phyloP scores from a whole-genome alignment of 2,888 invertebrate species.

The Peribatodes rhomboidaria region DNA sequence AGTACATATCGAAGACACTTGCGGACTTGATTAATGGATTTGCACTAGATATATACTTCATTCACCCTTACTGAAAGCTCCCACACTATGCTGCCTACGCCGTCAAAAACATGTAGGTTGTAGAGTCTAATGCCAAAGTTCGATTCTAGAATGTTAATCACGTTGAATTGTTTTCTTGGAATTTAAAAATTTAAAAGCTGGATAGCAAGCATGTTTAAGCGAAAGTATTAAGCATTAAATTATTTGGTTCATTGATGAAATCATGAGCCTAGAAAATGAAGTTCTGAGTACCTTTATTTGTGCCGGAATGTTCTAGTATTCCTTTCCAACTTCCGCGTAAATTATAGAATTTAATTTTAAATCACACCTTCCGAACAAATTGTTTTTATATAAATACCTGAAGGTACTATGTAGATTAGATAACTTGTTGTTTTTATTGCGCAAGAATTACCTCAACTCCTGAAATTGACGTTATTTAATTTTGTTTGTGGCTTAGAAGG shows the following conservation, averaged over 20 bases:
- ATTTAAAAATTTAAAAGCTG: background rate
- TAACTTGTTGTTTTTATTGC: constrained; percentile 10
- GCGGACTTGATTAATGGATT: constrained; percentile 8
- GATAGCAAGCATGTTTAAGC: background rate
- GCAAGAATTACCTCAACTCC: constrained; percentile 11
- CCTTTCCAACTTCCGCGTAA: no score
- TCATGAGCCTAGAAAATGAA: background rate
- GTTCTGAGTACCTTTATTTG: no score
- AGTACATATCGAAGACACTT: constrained; percentile 3
- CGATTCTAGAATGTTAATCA: constrained; percentile 14
- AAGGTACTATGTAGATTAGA: constrained; percentile 6
- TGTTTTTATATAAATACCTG: background rate
- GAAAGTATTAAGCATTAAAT: background rate
- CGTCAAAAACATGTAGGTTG: background rate
- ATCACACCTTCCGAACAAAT: background rate
- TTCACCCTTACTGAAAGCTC: constrained; percentile 9
- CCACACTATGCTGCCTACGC: constrained; percentile 17
- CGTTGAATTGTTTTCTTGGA: background rate
- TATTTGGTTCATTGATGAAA: background rate
- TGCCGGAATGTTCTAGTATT: no score
- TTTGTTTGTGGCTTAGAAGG: constrained; percentile 9
- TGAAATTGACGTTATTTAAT: constrained; percentile 15
- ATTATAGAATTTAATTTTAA: no score
- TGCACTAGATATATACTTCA: constrained; percentile 8
- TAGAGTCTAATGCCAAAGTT: constrained; percentile 15